Base-by-base conservation (phyloP, 2,888 invertebrate genomes). In the Apodemia duryi region DNA sequence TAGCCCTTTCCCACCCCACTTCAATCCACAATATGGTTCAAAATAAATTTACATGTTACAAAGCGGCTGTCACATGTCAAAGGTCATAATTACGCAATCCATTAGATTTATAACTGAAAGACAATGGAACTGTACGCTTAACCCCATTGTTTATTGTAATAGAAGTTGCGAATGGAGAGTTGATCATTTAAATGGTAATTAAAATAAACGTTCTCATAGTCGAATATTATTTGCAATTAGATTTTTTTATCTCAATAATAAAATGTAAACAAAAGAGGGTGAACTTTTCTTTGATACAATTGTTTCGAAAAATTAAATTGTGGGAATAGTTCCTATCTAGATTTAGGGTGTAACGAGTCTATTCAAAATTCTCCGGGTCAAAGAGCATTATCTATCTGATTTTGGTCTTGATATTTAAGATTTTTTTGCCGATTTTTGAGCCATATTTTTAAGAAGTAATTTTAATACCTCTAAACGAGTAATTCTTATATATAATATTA, bases 151-250 rank as follows among this genome's bases (percentile, higher is more conserved):
- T 82, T 83, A 78, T 71, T 70, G 71, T 72, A 78, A 80, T 70
- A 72, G 72, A 73, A 72, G 71, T 74, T 73, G 77, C 77, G 80
- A 78, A 81, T 81, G 83, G 79, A 77, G 79, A 80, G 75, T 71
- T 79, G 84, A 86, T 88, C 90, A 87, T 91, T 90, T 89, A 85
- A 74, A 74, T 83, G 83, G 83, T 90, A 90, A 91, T 91, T 91
- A 89, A 88, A 84, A 86, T 79, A 77, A 78, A 80, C 82, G 85
- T 88, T 90, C 88, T 84, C 89, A 86, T 90, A 86, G 61, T 68
- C 67, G 69, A 69, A 71, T 43, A 86, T 85, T 80, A 77, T 72
- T 68, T 71, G 76, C 85, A 88, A 88, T 87, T 88, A 88, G 85
- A 85, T 85, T 71, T 65, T 71, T 73, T 77, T 21, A 79, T 75